A percentile compares a stretch with the other conserved stretches of the same genome.
These are phyloP conservation scores for Gambusia yucatana DNA, from an alignment of 2,797 vertebrate species.

Conservation along the genomic window DNA sequence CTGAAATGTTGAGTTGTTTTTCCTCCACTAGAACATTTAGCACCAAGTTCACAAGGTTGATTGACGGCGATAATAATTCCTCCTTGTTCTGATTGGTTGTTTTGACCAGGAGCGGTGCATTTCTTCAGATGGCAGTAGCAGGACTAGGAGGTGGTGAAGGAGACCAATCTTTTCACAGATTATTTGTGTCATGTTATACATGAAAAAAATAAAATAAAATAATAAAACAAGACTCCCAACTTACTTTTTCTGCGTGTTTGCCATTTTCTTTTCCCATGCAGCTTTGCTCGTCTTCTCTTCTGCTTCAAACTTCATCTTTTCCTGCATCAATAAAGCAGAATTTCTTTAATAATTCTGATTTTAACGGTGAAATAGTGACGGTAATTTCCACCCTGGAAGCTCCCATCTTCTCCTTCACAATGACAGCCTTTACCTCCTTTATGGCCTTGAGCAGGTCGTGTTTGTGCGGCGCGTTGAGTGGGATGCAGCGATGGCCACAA, in stretches of 20 bases:
- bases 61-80: no score
- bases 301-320: slow-evolving; percentile 90
- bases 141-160: no score
- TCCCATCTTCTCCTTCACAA: neutral
- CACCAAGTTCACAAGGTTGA: no score
- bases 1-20: no score
- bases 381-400: neutral
- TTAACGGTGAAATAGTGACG: neutral
- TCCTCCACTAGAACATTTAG: no score
- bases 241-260: slow-evolving; percentile 90
- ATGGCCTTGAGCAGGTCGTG: slow-evolving; percentile 89
- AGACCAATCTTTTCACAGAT: no score
- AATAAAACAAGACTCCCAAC: slow-evolving; percentile 19
- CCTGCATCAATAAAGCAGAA: slow-evolving; percentile 77
- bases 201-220: no score
- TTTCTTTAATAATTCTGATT: neutral
- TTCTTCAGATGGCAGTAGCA: no score
- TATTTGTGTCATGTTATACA: neutral
- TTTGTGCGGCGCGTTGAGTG: slow-evolving; percentile 85
- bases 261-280: slow-evolving; percentile 94
- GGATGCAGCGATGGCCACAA: slow-evolving; percentile 91
- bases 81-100: no score
- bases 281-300: slow-evolving; percentile 90
- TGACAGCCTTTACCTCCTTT: slow-evolving; percentile 83
- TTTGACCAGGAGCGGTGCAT: no score